phyloP scores from a whole-genome alignment of 1,140 invertebrate genomes.

The Delia radicum region DNA sequence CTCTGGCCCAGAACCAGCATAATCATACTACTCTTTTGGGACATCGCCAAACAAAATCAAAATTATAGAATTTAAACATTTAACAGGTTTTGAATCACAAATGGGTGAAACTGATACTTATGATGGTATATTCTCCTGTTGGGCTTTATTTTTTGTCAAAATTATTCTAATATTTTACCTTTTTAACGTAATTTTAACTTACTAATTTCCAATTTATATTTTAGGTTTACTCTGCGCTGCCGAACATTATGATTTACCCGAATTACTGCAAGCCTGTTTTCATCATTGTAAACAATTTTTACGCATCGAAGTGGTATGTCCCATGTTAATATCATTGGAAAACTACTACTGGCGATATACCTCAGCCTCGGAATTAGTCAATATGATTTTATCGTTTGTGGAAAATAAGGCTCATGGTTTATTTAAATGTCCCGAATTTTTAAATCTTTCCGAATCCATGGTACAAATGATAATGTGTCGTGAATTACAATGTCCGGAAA shows the following conservation, averaged over 20 bases:
- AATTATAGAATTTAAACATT: too few relatives aligned
- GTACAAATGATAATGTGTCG: constrained; percentile 92
- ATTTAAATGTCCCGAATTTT: constrained; percentile 80
- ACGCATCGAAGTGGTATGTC: constrained; percentile 86
- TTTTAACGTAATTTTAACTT: too few relatives aligned
- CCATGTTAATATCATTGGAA: constrained; percentile 88
- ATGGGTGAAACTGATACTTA: too few relatives aligned
- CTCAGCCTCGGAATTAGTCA: constrained; percentile 88
- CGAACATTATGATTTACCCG: constrained; percentile 91
- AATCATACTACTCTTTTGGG: too few relatives aligned
- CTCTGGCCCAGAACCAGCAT: too few relatives aligned
- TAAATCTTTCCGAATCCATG: constrained; percentile 89
- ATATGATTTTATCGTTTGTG: constrained; percentile 90
- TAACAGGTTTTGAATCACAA: too few relatives aligned
- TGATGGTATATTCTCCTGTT: too few relatives aligned
- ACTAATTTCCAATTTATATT: too few relatives aligned
- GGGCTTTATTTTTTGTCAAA: too few relatives aligned
- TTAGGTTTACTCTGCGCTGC: constrained; percentile 83
- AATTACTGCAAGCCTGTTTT: constrained; percentile 90
- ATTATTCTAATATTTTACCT: too few relatives aligned
- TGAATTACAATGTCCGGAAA: constrained; percentile 81
- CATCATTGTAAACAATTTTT: constrained; percentile 93
- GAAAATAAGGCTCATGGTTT: constrained; percentile 81
- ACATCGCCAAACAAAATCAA: too few relatives aligned
- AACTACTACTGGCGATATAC: constrained; percentile 96